These are phyloP conservation scores for Campoplex nolae DNA, from an alignment of 2,888 invertebrate species.

Conservation along the genomic window DNA sequence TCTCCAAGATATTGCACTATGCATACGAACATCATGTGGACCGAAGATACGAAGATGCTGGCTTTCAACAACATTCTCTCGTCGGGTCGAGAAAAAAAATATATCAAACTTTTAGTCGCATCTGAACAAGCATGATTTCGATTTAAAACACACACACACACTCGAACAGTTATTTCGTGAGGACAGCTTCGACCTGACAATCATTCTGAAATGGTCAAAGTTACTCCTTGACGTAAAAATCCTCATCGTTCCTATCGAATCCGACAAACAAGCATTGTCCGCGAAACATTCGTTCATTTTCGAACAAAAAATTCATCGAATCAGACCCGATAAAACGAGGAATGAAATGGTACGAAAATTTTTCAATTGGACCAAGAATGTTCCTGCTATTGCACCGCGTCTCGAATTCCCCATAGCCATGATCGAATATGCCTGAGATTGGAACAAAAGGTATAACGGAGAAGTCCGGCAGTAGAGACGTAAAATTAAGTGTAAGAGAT, in stretches of 20 bases:
- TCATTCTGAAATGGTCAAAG: neutral
- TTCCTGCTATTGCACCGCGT: neutral
- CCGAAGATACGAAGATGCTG: constrained; percentile 16
- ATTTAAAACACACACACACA: too few species aligned
- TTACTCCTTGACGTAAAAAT: neutral
- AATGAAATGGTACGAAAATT: neutral
- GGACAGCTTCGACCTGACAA: neutral
- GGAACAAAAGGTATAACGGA: constrained; percentile 33
- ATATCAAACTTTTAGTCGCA: neutral
- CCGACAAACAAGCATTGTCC: too few species aligned
- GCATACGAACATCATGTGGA: constrained; percentile 8
- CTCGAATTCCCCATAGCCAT: constrained; percentile 36
- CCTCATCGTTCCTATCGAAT: neutral
- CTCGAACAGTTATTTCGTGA: neutral
- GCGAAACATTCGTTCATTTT: too few species aligned
- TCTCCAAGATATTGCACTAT: constrained; percentile 43
- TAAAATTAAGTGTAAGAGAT: constrained; percentile 53
- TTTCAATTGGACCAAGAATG: neutral
- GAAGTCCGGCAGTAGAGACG: constrained; percentile 50
- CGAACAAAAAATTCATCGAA: too few species aligned
- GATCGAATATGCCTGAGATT: constrained; percentile 29
- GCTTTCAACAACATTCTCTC: neutral
- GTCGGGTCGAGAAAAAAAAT: neutral
- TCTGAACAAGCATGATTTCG: neutral
- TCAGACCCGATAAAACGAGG: neutral